A percentile compares a stretch with the other conserved stretches of the same genome.
Conservation (phyloP, 1,140 invertebrate species). For the Drosophila repletoides region DNA sequence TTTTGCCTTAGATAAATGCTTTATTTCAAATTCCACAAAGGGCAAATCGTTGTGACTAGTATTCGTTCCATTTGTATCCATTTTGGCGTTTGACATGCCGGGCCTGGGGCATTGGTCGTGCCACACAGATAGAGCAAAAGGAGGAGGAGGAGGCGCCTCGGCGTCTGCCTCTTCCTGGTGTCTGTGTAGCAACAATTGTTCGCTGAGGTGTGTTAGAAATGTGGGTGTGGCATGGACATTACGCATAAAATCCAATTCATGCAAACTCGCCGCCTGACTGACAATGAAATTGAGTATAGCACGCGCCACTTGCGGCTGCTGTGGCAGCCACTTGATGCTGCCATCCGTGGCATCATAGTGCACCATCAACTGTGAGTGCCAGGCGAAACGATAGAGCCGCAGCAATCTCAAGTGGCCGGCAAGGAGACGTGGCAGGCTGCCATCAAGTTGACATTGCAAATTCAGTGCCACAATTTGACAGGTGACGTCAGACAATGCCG, state of each 20-base stretch:
- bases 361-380: conserved; percentile 64
- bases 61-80: conserved; percentile 22
- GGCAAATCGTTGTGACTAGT: conserved; percentile 73
- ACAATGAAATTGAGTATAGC: conserved; percentile 51
- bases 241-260: conserved; percentile 68
- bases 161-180: neutral
- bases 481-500: neutral
- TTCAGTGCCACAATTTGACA: conserved; percentile 60
- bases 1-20: conserved; percentile 58
- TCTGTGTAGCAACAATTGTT: conserved; percentile 23
- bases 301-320: conserved; percentile 54
- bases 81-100: conserved; percentile 17
- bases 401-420: conserved; percentile 14
- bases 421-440: conserved; percentile 36
- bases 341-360: conserved; percentile 60
- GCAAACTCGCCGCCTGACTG: conserved; percentile 47
- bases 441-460: conserved; percentile 65
- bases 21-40: conserved; percentile 59
- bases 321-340: conserved; percentile 69
- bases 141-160: neutral
- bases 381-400: conserved; percentile 49
- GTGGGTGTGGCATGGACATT: conserved; percentile 68
- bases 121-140: conserved; percentile 41
- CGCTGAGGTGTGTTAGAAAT: conserved; percentile 49
- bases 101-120: conserved; percentile 42